A percentile compares a stretch with the other conserved stretches of the same genome.
Conservation (phyloP, 1,140 invertebrate genomes). For the Eciton burchellii region DNA sequence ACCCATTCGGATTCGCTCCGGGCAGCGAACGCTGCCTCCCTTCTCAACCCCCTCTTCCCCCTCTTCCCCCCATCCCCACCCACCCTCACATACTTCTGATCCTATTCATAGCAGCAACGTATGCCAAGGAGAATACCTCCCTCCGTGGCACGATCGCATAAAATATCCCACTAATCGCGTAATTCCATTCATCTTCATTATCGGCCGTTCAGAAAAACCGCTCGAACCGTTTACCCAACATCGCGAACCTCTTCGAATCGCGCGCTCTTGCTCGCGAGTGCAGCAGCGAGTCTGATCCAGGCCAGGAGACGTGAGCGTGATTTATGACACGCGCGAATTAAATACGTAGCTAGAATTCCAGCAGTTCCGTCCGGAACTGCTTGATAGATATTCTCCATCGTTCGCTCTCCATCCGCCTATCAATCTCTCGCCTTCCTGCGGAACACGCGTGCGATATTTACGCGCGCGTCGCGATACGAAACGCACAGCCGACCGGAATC, state of each 20-base stretch:
- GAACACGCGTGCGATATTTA: slow-evolving; percentile 37
- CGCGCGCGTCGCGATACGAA: slow-evolving; percentile 43
- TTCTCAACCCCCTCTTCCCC: too few species aligned
- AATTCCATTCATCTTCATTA: slow-evolving; percentile 38
- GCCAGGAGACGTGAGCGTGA: too few species aligned
- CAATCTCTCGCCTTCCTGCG: slow-evolving; percentile 47
- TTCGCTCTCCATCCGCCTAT: slow-evolving; percentile 49
- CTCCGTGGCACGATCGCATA: neutral
- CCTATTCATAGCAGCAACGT: neutral
- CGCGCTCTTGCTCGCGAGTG: slow-evolving; percentile 9
- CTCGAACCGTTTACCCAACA: slow-evolving; percentile 10
- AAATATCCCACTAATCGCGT: neutral
- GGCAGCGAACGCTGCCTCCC: too few species aligned
- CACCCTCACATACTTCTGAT: too few species aligned
- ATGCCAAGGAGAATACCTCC: neutral
- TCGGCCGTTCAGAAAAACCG: neutral
- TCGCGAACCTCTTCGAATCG: neutral
- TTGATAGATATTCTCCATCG: slow-evolving; percentile 50
- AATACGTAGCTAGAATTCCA: slow-evolving; percentile 54
- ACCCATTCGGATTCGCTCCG: neutral
- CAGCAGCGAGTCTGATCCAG: too few species aligned
- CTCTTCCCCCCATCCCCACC: too few species aligned
- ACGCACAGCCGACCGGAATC: slow-evolving; percentile 59
- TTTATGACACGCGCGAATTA: slow-evolving; percentile 33
- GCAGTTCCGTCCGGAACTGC: slow-evolving; percentile 26